Evolutionary conservation across 1,140 invertebrate genomes (phyloP).

Genomic region (Brachystomella parvula): DNA sequence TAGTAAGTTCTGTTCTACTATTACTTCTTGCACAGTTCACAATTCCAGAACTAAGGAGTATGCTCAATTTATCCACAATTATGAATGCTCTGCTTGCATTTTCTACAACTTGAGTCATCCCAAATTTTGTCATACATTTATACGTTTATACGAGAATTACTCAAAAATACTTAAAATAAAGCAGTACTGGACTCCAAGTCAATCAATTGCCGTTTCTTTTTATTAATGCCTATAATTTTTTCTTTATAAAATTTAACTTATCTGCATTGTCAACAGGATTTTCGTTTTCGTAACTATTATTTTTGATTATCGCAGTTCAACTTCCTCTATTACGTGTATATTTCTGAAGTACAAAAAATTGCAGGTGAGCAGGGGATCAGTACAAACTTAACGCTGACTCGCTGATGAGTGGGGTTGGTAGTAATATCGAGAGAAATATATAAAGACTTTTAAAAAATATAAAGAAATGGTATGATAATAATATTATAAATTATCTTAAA

Average conservation of each 20-base stretch:
- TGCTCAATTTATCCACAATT: no score
- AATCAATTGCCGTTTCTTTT: background rate
- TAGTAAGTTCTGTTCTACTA: no score
- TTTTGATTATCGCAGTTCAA: background rate
- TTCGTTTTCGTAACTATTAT: background rate
- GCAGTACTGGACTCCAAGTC: no score
- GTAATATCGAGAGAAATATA: background rate
- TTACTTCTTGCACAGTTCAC: no score
- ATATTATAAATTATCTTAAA: no score
- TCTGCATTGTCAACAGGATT: conserved; percentile 8
- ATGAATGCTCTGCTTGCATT: no score
- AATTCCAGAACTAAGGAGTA: no score
- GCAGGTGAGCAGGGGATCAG: background rate
- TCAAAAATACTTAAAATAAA: no score
- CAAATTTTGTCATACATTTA: no score
- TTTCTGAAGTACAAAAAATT: background rate
- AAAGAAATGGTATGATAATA: no score
- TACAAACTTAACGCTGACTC: background rate
- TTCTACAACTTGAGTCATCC: no score
- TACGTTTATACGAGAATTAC: no score
- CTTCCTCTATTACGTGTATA: background rate
- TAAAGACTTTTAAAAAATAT: background rate
- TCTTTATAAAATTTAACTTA: conserved; percentile 4
- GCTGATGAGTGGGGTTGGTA: background rate
- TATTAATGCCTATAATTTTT: background rate